phyloP scores from a whole-genome alignment of 2,113 vertebrate genomes.

The Alethe diademata region DNA sequence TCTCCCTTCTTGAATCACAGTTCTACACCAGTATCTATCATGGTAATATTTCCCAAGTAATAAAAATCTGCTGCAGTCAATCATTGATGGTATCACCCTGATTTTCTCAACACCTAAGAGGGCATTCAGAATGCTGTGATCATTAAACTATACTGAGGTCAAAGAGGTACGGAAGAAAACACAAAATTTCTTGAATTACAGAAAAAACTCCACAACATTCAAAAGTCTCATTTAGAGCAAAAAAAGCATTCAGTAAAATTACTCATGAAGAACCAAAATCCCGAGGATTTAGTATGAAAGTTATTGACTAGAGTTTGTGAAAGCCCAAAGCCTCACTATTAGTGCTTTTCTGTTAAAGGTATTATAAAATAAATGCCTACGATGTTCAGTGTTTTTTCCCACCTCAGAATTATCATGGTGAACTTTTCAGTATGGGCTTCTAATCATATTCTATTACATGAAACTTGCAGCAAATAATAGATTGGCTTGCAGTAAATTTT shows the following conservation, averaged over 20 bases:
- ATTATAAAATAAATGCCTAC: background rate
- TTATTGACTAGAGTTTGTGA: background rate
- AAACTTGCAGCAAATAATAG: conserved; percentile 20
- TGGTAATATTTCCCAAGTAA: background rate
- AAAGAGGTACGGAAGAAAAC: background rate
- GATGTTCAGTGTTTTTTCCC: background rate
- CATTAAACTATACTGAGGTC: background rate
- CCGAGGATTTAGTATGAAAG: background rate
- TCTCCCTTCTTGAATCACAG: background rate
- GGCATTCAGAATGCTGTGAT: background rate
- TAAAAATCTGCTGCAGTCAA: background rate
- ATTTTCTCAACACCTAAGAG: background rate
- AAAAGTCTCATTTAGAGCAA: background rate
- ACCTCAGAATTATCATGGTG: background rate
- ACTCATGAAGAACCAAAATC: background rate
- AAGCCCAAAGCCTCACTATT: background rate
- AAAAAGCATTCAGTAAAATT: background rate
- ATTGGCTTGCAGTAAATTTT: background rate
- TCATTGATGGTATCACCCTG: background rate
- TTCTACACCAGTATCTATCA: background rate
- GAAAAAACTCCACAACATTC: background rate
- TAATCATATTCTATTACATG: conserved; percentile 10
- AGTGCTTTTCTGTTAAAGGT: background rate
- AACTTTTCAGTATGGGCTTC: background rate
- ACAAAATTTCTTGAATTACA: background rate